Conservation (phyloP, 2,888 invertebrate species). For the Incurvaria masculella region DNA sequence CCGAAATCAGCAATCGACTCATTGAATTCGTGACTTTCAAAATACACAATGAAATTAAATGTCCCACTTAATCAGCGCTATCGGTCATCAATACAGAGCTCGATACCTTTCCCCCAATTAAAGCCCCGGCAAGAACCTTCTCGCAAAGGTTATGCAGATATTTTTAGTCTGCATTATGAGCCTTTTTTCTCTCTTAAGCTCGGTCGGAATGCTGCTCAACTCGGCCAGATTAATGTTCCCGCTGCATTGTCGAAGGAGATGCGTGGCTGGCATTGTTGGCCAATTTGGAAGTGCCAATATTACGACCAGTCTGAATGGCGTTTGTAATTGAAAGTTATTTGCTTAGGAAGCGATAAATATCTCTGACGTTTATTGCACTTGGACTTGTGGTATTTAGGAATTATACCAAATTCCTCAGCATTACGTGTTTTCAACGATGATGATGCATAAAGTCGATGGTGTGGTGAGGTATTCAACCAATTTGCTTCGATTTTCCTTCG, state of each 20-base stretch:
- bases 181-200: not conserved
- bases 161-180: not conserved
- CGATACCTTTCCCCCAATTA: not conserved
- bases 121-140: not conserved
- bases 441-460: too few species aligned
- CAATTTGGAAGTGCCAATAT: not conserved
- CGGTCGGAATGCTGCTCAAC: not conserved
- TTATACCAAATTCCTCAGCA: too few species aligned
- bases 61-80: not conserved
- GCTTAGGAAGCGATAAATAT: too few species aligned
- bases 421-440: too few species aligned
- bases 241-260: not conserved
- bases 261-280: not conserved
- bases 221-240: not conserved
- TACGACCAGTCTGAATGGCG: too few species aligned
- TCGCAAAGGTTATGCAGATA: not conserved
- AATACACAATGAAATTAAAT: not conserved
- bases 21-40: not conserved
- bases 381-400: too few species aligned
- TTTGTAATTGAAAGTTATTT: too few species aligned
- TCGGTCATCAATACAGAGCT: not conserved
- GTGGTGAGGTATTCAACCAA: too few species aligned
- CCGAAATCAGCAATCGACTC: not conserved
- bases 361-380: too few species aligned
- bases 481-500: too few species aligned